Conservation (phyloP, 2,888 invertebrate species). For the Alloplasta piceator region DNA sequence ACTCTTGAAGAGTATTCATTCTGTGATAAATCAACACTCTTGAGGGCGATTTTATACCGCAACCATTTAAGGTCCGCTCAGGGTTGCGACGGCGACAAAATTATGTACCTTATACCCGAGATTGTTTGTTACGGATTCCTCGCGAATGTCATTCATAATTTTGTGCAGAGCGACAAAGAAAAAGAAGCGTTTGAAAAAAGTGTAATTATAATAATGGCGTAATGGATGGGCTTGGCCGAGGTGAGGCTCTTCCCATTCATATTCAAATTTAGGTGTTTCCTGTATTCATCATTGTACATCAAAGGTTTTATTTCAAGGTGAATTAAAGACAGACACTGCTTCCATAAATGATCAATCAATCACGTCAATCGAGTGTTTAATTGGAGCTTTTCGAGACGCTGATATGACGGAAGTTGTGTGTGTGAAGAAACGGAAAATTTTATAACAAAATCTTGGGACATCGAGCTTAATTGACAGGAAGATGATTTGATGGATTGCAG, state of each 20-base stretch:
- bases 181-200: slow-evolving; percentile 2
- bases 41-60: slow-evolving; percentile 2
- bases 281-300: too few relatives aligned
- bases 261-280: slow-evolving; percentile 42
- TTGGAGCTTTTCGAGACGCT: too few relatives aligned
- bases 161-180: slow-evolving; percentile 9
- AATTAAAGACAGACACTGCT: too few relatives aligned
- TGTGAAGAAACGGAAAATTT: too few relatives aligned
- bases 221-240: slow-evolving; percentile 48
- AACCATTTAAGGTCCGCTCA: slow-evolving; percentile 51
- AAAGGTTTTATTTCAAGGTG: too few relatives aligned
- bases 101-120: slow-evolving; percentile 13
- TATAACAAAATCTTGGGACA: too few relatives aligned
- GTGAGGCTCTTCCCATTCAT: slow-evolving; percentile 50
- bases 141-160: slow-evolving; percentile 8
- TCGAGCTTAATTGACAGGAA: too few relatives aligned
- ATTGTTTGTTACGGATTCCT: slow-evolving; percentile 41
- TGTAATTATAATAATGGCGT: slow-evolving; percentile 27
- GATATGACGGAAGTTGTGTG: too few relatives aligned
- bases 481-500: too few relatives aligned
- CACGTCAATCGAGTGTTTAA: too few relatives aligned
- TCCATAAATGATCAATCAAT: too few relatives aligned
- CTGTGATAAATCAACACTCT: slow-evolving; percentile 11
- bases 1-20: slow-evolving; percentile 7
- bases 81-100: slow-evolving; percentile 1